These are phyloP conservation scores for Ormia ochracea DNA, from an alignment of 2,888 invertebrate genomes.

Conservation along the genomic window DNA sequence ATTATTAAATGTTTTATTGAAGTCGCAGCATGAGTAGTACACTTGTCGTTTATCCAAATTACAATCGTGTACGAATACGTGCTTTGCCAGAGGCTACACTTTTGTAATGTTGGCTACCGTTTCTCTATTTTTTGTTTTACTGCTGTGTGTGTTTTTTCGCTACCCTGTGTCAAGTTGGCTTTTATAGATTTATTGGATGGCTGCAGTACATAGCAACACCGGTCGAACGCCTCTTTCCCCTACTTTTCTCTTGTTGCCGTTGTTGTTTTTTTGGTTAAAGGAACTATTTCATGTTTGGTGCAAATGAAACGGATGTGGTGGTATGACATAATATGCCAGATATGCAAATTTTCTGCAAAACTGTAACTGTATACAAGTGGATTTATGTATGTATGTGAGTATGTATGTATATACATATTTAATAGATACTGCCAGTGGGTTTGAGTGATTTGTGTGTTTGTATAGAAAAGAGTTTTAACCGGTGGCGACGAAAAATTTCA, in stretches of 20 bases:
- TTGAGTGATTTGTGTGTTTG: conserved; percentile 15
- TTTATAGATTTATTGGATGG: conserved; percentile 60
- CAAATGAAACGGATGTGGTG: conserved; percentile 69
- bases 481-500: conserved; percentile 43
- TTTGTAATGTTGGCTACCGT: conserved; percentile 55
- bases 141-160: conserved; percentile 63
- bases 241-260: neutral
- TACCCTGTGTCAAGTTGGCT: conserved; percentile 52
- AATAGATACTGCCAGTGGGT: conserved; percentile 13
- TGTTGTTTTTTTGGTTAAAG: conserved; percentile 41
- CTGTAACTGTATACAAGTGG: neutral
- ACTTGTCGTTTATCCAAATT: conserved; percentile 42
- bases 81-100: conserved; percentile 54
- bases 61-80: conserved; percentile 53
- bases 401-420: conserved; percentile 29
- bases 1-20: conserved; percentile 17
- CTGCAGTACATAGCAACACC: conserved; percentile 58
- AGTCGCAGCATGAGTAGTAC: conserved; percentile 1
- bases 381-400: neutral
- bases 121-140: conserved; percentile 12
- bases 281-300: conserved; percentile 67
- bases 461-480: conserved; percentile 10
- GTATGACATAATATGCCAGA: conserved; percentile 65
- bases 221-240: conserved; percentile 54
- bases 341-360: conserved; percentile 61